Percentiles rank a stretch among this genome's conserved stretches.
Evolutionary conservation across 2,797 vertebrate species (phyloP).

Genomic region (Graptemys geographica): DNA sequence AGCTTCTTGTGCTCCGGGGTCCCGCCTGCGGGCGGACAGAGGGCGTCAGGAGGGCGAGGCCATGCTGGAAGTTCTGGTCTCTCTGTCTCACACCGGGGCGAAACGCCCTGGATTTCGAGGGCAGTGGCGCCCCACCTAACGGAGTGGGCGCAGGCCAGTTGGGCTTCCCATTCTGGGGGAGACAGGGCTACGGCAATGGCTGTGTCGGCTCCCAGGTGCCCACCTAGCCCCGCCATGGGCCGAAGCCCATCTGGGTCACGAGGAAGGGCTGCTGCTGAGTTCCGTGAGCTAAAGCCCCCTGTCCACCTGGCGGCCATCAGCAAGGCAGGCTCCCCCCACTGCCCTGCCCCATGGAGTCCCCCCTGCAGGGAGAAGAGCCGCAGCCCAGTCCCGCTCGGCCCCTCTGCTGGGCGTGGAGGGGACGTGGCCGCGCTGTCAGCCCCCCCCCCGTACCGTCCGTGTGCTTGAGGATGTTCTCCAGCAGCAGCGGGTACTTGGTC

Average conservation of each 20-base stretch:
- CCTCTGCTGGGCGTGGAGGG: neutral
- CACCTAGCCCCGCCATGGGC: too few relatives aligned
- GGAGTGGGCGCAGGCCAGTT: accelerated
- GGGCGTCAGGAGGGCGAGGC: accelerated
- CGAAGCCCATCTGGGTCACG: neutral
- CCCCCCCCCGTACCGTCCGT: constrained; percentile 70
- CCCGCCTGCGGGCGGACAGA: constrained; percentile 60
- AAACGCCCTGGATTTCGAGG: neutral
- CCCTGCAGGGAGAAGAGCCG: neutral
- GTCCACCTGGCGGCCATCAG: neutral
- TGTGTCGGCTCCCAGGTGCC: neutral
- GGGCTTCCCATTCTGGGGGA: neutral
- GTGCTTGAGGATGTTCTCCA: constrained; percentile 82
- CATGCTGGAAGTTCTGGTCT: neutral
- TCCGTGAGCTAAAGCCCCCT: neutral
- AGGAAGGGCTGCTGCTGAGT: neutral
- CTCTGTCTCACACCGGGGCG: too few relatives aligned
- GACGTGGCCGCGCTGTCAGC: neutral
- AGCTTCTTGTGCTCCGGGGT: constrained; percentile 87
- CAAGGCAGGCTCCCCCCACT: accelerated
- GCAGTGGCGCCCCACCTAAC: neutral
- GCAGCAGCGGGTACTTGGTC: constrained; percentile 87
- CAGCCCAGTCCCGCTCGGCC: too few relatives aligned
- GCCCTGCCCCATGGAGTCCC: accelerated
- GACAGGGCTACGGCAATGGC: neutral